These are phyloP conservation scores for Spondyliosoma cantharus DNA, from an alignment of 2,797 vertebrate species.

Conservation along the genomic window DNA sequence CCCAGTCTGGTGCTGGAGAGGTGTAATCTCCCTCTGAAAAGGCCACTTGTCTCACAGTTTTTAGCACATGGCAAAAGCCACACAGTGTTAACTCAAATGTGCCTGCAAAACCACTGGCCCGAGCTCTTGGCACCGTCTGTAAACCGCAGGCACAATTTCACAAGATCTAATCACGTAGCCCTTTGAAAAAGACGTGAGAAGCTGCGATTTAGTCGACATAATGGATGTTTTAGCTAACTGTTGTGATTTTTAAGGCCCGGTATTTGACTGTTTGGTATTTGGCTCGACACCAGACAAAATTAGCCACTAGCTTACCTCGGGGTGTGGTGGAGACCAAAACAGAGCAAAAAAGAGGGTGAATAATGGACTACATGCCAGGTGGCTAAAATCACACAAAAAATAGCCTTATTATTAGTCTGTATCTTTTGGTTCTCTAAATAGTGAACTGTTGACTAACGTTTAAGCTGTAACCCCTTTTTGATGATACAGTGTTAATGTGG, in stretches of 20 bases:
- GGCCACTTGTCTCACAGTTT: constrained; percentile 56
- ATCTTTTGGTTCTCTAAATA: not conserved
- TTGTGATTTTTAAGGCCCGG: not conserved
- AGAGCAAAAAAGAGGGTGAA: not conserved
- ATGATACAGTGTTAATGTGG: no score
- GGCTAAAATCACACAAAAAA: not conserved
- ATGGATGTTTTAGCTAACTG: not conserved
- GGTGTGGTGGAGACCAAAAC: not conserved
- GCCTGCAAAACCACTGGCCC: constrained; percentile 3
- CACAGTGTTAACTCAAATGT: constrained; percentile 22
- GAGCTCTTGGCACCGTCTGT: not conserved
- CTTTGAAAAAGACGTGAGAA: not conserved
- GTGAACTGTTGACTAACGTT: not conserved
- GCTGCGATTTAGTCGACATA: not conserved
- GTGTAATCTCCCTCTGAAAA: constrained; percentile 69
- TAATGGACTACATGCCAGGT: not conserved
- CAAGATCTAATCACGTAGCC: not conserved
- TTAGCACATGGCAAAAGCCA: constrained; percentile 48
- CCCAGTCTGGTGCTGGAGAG: constrained; percentile 41
- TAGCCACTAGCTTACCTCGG: no score
- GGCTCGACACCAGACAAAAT: no score
- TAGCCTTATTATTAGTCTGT: no score
- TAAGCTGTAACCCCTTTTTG: not conserved
- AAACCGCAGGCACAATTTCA: constrained; percentile 6
- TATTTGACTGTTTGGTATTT: not conserved